These are phyloP conservation scores for Marcusenius ussheri DNA, from an alignment of 2,113 vertebrate genomes.

Conservation along the genomic window DNA sequence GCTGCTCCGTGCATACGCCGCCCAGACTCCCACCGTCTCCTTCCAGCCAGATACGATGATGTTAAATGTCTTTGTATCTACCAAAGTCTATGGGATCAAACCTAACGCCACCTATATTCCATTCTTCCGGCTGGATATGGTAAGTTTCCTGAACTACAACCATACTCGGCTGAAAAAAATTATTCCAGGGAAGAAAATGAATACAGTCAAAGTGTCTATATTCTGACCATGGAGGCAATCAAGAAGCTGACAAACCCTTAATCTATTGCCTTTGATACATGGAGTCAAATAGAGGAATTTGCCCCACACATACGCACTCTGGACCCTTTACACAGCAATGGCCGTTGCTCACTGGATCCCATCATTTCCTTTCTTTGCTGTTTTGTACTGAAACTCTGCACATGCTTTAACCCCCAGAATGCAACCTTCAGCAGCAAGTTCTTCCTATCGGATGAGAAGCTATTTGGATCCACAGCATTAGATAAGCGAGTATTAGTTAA, in stretches of 20 bases:
- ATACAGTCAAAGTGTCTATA: neutral
- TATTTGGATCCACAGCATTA: slow-evolving; percentile 39
- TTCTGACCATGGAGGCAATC: neutral
- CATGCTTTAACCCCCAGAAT: slow-evolving; percentile 29
- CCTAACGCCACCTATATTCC: slow-evolving; percentile 28
- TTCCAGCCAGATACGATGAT: slow-evolving; percentile 37
- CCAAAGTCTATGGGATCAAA: slow-evolving; percentile 47
- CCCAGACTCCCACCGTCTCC: slow-evolving; percentile 41
- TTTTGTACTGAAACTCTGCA: neutral
- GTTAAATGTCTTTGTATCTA: neutral
- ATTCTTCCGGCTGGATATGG: slow-evolving; percentile 35
- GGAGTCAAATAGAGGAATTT: neutral
- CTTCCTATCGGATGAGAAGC: slow-evolving; percentile 12
- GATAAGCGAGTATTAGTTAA: slow-evolving; percentile 37
- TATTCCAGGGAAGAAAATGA: neutral
- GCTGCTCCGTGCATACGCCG: slow-evolving; percentile 46
- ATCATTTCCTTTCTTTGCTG: neutral
- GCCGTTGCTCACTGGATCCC: neutral
- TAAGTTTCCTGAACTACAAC: slow-evolving; percentile 13
- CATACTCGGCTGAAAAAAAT: neutral
- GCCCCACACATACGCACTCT: neutral
- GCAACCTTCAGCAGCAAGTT: slow-evolving; percentile 25
- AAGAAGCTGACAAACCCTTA: neutral
- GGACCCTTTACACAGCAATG: neutral
- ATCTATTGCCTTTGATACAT: neutral